These are phyloP conservation scores for Alca torda DNA, from an alignment of 2,797 vertebrate species.

Conservation along the genomic window DNA sequence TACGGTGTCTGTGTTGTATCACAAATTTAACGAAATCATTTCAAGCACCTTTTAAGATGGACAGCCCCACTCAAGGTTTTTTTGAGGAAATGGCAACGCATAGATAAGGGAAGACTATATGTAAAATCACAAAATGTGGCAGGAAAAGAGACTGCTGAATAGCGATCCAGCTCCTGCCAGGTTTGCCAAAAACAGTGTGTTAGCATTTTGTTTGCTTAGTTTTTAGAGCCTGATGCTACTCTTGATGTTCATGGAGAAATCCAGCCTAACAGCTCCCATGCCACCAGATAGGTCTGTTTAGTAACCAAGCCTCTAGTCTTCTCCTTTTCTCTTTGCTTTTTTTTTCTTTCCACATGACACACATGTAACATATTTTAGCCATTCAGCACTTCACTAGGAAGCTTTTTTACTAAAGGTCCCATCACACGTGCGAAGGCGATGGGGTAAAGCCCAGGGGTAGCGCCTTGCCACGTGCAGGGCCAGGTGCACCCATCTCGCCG, in stretches of 20 bases:
- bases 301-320: background rate
- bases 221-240: background rate
- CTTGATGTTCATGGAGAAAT: background rate
- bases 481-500: background rate
- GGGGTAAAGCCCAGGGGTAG: background rate
- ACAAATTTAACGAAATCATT: constrained; percentile 23
- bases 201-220: background rate
- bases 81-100: background rate
- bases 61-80: background rate
- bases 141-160: background rate
- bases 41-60: constrained; percentile 9
- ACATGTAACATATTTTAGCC: background rate
- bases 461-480: background rate
- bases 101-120: background rate
- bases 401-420: background rate
- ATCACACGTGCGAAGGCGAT: background rate
- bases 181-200: background rate
- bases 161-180: background rate
- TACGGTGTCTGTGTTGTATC: background rate
- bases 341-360: background rate
- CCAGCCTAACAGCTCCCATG: background rate
- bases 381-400: background rate
- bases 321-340: background rate
- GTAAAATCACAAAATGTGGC: background rate
- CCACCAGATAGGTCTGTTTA: background rate